These are phyloP conservation scores for Astropecten irregularis DNA, from an alignment of 53 echinoderm and acorn worm genomes.

Conservation along the genomic window DNA sequence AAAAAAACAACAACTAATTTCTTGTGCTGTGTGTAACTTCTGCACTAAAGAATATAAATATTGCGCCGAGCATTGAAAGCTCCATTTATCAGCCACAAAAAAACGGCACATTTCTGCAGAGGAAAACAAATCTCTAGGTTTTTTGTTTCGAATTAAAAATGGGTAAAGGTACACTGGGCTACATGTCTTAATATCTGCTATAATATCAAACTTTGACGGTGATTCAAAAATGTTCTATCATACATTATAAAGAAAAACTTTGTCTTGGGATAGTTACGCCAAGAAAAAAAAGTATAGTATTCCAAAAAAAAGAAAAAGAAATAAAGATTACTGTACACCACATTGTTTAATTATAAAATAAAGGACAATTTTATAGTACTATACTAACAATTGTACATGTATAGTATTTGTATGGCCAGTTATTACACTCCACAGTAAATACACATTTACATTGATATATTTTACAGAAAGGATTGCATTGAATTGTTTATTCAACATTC, in stretches of 20 bases:
- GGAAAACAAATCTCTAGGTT: too few relatives aligned
- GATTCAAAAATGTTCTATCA: neutral
- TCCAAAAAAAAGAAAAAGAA: neutral
- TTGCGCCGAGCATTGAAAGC: too few relatives aligned
- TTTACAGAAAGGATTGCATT: conserved; percentile 28
- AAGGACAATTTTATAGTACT: conserved; percentile 37
- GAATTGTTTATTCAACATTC: neutral
- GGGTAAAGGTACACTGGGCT: too few relatives aligned
- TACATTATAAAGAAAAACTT: neutral
- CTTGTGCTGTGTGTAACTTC: too few relatives aligned
- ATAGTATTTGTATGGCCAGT: neutral
- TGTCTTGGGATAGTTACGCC: too few relatives aligned
- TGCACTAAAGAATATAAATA: too few relatives aligned
- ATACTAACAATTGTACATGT: neutral
- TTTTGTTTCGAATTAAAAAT: too few relatives aligned
- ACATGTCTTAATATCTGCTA: too few relatives aligned
- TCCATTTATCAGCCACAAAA: too few relatives aligned
- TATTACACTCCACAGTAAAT: conserved; percentile 9
- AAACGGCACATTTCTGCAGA: too few relatives aligned
- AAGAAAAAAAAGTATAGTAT: too few relatives aligned
- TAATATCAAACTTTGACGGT: too few relatives aligned
- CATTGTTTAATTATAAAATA: conserved; percentile 18
- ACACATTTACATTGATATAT: conserved; percentile 40
- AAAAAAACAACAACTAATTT: neutral
- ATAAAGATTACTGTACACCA: conserved; percentile 43